These are phyloP conservation scores for Propithecus perrieri DNA, from an alignment of 2,797 vertebrate species.

Conservation along the genomic window DNA sequence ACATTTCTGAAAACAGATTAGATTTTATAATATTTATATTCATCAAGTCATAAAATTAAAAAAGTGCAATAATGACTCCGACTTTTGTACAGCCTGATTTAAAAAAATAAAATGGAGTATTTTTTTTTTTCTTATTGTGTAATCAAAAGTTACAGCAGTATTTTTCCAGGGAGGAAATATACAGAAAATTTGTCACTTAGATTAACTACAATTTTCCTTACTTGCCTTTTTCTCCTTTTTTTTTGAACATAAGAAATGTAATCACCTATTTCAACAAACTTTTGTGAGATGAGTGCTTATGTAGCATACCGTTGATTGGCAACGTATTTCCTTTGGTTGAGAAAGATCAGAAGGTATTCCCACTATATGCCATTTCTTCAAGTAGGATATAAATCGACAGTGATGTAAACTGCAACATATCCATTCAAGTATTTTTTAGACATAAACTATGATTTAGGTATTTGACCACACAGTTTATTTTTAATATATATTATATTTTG, in stretches of 20 bases:
- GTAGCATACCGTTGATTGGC: background rate
- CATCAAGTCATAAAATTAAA: background rate
- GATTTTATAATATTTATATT: slow-evolving; percentile 26
- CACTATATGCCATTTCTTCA: background rate
- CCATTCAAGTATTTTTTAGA: background rate
- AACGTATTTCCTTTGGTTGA: background rate
- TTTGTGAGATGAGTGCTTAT: background rate
- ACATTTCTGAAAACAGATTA: slow-evolving; percentile 50
- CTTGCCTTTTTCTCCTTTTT: background rate
- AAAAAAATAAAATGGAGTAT: background rate
- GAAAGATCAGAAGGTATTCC: background rate
- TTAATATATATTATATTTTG: background rate
- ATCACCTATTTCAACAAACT: background rate
- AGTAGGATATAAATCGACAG: background rate
- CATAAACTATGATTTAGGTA: background rate
- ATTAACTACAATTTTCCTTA: background rate
- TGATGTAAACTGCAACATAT: background rate
- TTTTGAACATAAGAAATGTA: background rate
- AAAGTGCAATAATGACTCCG: background rate
- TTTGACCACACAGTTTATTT: background rate
- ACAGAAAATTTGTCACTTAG: background rate
- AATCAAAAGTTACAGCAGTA: slow-evolving; percentile 31
- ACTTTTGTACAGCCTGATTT: background rate
- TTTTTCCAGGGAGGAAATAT: background rate
- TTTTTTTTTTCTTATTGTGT: background rate